phyloP scores from a whole-genome alignment of 2,888 invertebrate species.

The Frankliniella intonsa region DNA sequence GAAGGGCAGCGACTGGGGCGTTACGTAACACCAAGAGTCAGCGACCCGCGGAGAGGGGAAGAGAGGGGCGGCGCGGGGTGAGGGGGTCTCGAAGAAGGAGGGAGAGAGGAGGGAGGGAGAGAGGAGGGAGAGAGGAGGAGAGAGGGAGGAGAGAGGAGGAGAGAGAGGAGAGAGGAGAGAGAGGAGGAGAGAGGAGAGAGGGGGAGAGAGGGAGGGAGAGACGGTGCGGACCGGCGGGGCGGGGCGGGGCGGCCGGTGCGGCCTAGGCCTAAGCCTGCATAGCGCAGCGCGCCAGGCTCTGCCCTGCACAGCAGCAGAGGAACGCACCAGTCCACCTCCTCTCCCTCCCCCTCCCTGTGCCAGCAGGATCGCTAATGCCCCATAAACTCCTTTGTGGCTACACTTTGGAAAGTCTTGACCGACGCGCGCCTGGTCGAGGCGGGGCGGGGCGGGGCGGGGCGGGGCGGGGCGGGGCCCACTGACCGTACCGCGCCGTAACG shows the following conservation, averaged over 20 bases:
- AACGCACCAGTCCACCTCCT: not conserved
- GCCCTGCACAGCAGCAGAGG: not conserved
- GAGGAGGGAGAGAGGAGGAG: not conserved
- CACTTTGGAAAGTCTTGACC: not conserved
- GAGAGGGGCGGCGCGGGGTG: too few relatives aligned
- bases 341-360: not conserved
- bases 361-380: not conserved
- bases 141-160: not conserved
- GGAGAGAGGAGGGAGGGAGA: not conserved
- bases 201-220: not conserved
- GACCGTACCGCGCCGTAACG: not conserved
- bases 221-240: not conserved
- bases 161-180: not conserved
- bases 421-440: not conserved
- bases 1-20: too few relatives aligned
- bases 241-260: too few relatives aligned
- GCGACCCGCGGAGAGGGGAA: too few relatives aligned
- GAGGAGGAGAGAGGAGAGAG: not conserved
- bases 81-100: too few relatives aligned
- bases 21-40: too few relatives aligned
- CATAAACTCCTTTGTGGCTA: not conserved
- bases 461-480: not conserved
- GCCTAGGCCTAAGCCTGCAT: too few relatives aligned
- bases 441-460: not conserved
- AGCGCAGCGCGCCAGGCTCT: too few relatives aligned